These are phyloP conservation scores for Pedetes capensis DNA, from an alignment of 2,113 vertebrate genomes.

Conservation along the genomic window DNA sequence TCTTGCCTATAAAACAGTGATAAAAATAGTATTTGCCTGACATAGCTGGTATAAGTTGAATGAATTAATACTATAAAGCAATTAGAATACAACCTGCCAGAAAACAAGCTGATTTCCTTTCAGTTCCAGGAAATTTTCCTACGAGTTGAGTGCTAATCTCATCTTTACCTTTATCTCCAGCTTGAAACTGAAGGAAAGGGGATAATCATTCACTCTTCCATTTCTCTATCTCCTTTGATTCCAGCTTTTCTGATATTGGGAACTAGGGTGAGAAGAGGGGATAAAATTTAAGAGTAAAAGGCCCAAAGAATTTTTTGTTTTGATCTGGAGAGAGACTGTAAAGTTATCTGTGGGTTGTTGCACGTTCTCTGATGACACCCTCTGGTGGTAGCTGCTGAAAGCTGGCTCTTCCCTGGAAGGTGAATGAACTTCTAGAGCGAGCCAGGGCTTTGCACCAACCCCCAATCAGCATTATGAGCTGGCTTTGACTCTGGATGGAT, in stretches of 20 bases:
- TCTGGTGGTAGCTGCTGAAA: neutral
- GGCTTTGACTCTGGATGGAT: neutral
- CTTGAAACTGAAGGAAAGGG: neutral
- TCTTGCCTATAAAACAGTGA: neutral
- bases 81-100: neutral
- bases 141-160: neutral
- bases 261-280: neutral
- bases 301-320: no score
- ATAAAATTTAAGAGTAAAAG: neutral
- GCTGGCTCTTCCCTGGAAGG: neutral
- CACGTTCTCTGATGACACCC: neutral
- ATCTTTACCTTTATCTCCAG: neutral
- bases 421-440: neutral
- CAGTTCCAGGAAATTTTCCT: neutral
- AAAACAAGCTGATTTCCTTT: neutral
- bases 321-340: no score
- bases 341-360: neutral
- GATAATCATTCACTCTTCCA: neutral
- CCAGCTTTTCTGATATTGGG: neutral
- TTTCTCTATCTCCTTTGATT: neutral
- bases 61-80: neutral
- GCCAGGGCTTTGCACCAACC: neutral
- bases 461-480: neutral
- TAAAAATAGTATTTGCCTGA: neutral
- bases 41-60: neutral